Percentiles rank a stretch among this genome's conserved stretches.
Evolutionary conservation across 1,140 invertebrate genomes (phyloP).

Genomic region (Micrasema minimum): DNA sequence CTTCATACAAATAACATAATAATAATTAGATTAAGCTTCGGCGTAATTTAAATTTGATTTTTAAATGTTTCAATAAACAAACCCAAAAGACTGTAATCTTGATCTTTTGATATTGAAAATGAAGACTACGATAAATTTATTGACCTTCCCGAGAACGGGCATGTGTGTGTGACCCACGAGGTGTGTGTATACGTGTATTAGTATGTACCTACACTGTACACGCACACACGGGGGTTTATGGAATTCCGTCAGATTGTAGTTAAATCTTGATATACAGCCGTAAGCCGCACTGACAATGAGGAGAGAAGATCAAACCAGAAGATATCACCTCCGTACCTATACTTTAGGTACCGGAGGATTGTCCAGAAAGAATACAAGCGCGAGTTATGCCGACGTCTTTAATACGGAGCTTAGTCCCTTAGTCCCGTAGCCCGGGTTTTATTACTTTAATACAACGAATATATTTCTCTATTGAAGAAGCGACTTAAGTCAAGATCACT

Average conservation of each 20-base stretch:
- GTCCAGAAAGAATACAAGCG: conserved; percentile 39
- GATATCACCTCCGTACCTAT: conserved; percentile 46
- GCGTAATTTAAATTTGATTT: background rate
- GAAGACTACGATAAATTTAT: conserved; percentile 25
- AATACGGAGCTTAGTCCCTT: conserved; percentile 39
- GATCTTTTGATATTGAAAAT: conserved; percentile 20
- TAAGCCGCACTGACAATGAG: conserved; percentile 54
- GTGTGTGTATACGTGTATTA: conserved; percentile 6
- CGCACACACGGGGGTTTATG: conserved; percentile 44
- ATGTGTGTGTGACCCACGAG: conserved; percentile 18
- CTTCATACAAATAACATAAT: no score
- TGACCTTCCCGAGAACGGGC: conserved; percentile 1
- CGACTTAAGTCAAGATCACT: conserved; percentile 40
- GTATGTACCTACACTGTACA: conserved; percentile 3
- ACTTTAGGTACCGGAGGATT: conserved; percentile 30
- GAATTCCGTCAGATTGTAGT: conserved; percentile 54
- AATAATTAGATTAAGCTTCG: no score
- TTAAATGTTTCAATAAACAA: conserved; percentile 14
- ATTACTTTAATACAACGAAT: conserved; percentile 44
- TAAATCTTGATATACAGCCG: conserved; percentile 54
- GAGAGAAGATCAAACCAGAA: conserved; percentile 51
- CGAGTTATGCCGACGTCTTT: conserved; percentile 44
- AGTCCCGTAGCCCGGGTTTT: conserved; percentile 16
- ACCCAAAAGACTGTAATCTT: conserved; percentile 6
- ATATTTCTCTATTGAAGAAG: conserved; percentile 42